phyloP scores from a whole-genome alignment of 2,888 invertebrate species.

The Sphaeridia pumilis region DNA sequence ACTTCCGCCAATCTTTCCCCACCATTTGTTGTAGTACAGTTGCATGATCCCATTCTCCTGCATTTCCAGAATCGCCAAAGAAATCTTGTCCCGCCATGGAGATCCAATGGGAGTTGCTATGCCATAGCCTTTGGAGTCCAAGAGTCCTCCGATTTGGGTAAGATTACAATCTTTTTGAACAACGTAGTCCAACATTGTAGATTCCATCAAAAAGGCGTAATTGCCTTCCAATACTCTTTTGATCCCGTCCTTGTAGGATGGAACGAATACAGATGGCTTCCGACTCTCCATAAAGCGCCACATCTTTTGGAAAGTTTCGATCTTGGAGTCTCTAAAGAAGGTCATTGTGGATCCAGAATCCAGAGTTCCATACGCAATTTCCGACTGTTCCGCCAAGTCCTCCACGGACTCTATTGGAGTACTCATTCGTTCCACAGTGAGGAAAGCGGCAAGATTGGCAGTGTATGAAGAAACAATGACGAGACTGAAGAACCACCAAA shows the following conservation, averaged over 20 bases:
- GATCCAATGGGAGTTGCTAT: slow-evolving; percentile 90
- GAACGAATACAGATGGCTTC: slow-evolving; percentile 70
- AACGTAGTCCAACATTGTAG: slow-evolving; percentile 89
- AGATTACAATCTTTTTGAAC: slow-evolving; percentile 73
- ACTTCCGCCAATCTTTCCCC: slow-evolving; percentile 96
- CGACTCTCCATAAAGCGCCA: slow-evolving; percentile 84
- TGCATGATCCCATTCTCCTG: slow-evolving; percentile 91
- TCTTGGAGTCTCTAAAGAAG: slow-evolving; percentile 88
- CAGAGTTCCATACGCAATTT: slow-evolving; percentile 86
- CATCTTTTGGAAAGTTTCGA: slow-evolving; percentile 85
- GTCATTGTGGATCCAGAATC: slow-evolving; percentile 93
- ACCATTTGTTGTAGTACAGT: slow-evolving; percentile 93
- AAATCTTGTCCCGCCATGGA: slow-evolving; percentile 91
- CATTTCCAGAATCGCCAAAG: slow-evolving; percentile 81
- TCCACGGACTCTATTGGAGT: slow-evolving; percentile 92
- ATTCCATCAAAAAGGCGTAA: slow-evolving; percentile 97
- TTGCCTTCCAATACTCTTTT: slow-evolving; percentile 71
- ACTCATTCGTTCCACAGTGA: slow-evolving; percentile 92
- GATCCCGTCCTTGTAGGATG: slow-evolving; percentile 83
- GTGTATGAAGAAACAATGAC: slow-evolving; percentile 98
- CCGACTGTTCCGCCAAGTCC: slow-evolving; percentile 85
- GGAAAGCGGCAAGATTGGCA: slow-evolving; percentile 92
- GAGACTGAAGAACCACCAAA: slow-evolving; percentile 99
- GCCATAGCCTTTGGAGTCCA: slow-evolving; percentile 86
- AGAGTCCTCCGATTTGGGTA: slow-evolving; percentile 73